These are phyloP conservation scores for Chaenodraco wilsoni DNA, from an alignment of 2,797 vertebrate genomes.

Conservation along the genomic window DNA sequence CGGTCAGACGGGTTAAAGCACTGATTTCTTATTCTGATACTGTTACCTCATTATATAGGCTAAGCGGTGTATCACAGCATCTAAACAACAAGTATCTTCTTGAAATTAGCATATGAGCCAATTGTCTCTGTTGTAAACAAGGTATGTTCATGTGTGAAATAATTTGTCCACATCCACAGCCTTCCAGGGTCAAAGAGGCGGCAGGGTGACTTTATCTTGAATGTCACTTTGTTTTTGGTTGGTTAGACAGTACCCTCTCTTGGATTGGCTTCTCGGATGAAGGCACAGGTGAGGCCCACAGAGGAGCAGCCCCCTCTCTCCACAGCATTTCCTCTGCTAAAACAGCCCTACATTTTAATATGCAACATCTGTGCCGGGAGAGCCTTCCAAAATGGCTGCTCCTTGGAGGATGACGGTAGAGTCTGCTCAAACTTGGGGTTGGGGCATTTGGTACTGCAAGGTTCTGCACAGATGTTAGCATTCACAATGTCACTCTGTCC, in stretches of 20 bases:
- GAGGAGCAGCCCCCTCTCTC: slow-evolving; percentile 78
- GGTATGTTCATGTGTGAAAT: slow-evolving; percentile 72
- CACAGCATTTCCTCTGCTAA: slow-evolving; percentile 74
- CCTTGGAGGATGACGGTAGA: slow-evolving; percentile 87
- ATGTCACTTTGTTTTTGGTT: slow-evolving; percentile 89
- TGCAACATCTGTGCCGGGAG: slow-evolving; percentile 90
- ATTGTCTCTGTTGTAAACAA: slow-evolving; percentile 68
- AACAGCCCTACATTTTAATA: slow-evolving; percentile 88
- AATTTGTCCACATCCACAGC: slow-evolving; percentile 74
- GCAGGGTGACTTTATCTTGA: slow-evolving; percentile 86
- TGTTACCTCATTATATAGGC: background rate
- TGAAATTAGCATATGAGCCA: slow-evolving; percentile 24
- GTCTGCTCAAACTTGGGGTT: slow-evolving; percentile 86
- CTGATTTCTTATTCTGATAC: background rate
- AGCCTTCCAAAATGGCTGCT: slow-evolving; percentile 89
- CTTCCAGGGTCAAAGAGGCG: slow-evolving; percentile 78
- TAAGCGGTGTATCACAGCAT: background rate
- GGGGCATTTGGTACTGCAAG: slow-evolving; percentile 84
- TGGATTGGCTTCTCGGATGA: slow-evolving; percentile 88
- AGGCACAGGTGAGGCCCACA: slow-evolving; percentile 86
- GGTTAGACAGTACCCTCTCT: slow-evolving; percentile 85
- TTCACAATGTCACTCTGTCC: slow-evolving; percentile 88
- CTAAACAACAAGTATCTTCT: slow-evolving; percentile 9
- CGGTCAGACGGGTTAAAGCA: slow-evolving; percentile 36
- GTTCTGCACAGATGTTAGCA: slow-evolving; percentile 88